Evolutionary conservation across 92 coral and sea anemone genomes (phyloP).

Genomic region (Diadumene lineata): DNA sequence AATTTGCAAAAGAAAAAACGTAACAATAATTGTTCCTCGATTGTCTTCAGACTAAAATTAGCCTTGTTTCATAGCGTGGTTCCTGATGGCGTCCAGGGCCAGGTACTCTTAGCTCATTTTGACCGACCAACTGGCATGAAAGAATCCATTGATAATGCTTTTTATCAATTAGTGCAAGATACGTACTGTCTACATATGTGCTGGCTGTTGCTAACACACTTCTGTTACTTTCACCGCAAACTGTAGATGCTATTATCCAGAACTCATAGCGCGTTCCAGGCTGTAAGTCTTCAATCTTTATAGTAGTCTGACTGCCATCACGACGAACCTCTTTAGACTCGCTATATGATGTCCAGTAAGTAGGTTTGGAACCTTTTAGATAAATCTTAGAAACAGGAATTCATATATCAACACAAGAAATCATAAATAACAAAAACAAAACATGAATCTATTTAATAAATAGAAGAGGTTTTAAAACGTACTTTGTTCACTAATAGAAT

Average conservation of each 20-base stretch:
- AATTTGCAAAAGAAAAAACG: no score
- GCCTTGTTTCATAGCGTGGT: no score
- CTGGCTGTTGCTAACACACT: background rate
- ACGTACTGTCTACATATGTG: slow-evolving; percentile 21
- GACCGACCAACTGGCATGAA: no score
- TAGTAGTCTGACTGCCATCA: background rate
- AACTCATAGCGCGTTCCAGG: slow-evolving; percentile 36
- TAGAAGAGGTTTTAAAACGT: no score
- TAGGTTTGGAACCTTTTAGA: slow-evolving; percentile 14
- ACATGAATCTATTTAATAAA: no score
- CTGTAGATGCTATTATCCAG: slow-evolving; percentile 23
- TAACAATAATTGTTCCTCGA: no score
- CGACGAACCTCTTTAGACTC: background rate
- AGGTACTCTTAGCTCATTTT: no score
- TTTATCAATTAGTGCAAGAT: background rate
- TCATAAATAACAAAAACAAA: background rate
- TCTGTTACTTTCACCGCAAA: slow-evolving; percentile 21
- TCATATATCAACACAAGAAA: no score
- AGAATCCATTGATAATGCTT: no score
- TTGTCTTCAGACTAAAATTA: no score
- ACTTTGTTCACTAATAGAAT: no score
- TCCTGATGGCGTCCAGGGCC: no score
- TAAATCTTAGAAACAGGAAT: slow-evolving; percentile 5
- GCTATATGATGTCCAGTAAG: slow-evolving; percentile 11
- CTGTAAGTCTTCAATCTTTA: background rate